Percentiles rank a stretch among this genome's conserved stretches.
Conservation (phyloP, 2,797 vertebrate species). For the Spea hammondii region DNA sequence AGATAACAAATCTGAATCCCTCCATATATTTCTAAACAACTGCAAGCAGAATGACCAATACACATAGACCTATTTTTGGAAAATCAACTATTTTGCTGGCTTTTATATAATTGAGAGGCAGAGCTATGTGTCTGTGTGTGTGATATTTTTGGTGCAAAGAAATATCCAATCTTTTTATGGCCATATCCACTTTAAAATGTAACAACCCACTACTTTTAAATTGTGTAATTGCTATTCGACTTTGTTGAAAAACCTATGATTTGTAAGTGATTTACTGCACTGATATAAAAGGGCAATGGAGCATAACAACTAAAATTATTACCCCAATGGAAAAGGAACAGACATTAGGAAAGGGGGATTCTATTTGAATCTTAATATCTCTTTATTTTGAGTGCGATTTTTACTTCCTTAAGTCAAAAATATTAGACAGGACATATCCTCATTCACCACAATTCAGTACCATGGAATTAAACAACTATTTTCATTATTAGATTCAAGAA, state of each 20-base stretch:
- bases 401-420: not conserved
- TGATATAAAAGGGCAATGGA: slow-evolving; percentile 39
- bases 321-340: slow-evolving; percentile 32
- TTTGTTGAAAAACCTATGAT: slow-evolving; percentile 39
- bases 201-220: slow-evolving; percentile 41
- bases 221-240: slow-evolving; percentile 43
- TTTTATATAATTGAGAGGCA: slow-evolving; percentile 19
- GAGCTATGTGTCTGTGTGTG: slow-evolving; percentile 22
- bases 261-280: slow-evolving; percentile 39
- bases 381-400: not conserved
- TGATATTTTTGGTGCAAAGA: slow-evolving; percentile 37
- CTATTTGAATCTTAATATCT: not conserved
- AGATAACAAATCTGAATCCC: not conserved
- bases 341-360: slow-evolving; percentile 19
- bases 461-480: slow-evolving; percentile 6
- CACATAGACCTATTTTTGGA: not conserved
- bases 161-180: slow-evolving; percentile 32
- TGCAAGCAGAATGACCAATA: not conserved
- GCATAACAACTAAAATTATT: slow-evolving; percentile 40
- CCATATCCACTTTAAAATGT: slow-evolving; percentile 36
- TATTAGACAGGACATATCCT: too few species aligned
- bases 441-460: not conserved
- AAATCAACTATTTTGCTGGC: slow-evolving; percentile 6
- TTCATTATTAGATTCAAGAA: slow-evolving; percentile 15
- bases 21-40: not conserved